Conservation (phyloP, 2,113 vertebrate species). For the Heloderma charlesbogerti region DNA sequence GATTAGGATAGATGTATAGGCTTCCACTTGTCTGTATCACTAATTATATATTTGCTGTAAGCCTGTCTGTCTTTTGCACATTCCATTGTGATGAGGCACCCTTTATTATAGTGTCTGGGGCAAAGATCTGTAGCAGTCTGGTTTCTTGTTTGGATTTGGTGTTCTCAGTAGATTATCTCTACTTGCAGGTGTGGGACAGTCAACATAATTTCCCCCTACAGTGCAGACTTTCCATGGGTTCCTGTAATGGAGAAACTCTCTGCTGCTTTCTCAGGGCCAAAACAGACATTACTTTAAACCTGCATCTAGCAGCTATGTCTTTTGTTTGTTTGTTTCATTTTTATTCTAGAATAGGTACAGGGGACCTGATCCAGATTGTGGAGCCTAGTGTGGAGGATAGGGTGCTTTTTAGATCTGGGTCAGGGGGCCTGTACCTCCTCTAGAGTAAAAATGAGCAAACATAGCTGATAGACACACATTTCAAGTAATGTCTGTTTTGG, state of each 20-base stretch:
- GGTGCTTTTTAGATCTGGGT: no score
- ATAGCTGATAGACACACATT: no score
- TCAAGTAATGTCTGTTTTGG: no score
- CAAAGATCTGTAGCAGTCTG: neutral
- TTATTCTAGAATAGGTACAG: no score
- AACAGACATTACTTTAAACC: no score
- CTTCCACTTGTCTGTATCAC: neutral
- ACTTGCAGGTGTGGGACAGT: neutral
- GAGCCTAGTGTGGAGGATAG: no score
- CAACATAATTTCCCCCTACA: neutral
- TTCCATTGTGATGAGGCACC: neutral
- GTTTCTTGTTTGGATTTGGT: neutral
- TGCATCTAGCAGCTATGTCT: no score
- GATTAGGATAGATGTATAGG: neutral
- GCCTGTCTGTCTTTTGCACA: neutral
- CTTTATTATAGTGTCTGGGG: neutral
- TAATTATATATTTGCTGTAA: neutral
- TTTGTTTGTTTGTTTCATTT: no score
- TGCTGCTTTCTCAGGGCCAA: no score
- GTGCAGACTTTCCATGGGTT: neutral
- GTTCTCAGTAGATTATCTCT: neutral
- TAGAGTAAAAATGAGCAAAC: no score
- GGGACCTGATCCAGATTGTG: no score
- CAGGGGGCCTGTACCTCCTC: no score
- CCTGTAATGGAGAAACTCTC: neutral